phyloP scores from a whole-genome alignment of 2,888 invertebrate species.

The Kryphioiulus occultus region DNA sequence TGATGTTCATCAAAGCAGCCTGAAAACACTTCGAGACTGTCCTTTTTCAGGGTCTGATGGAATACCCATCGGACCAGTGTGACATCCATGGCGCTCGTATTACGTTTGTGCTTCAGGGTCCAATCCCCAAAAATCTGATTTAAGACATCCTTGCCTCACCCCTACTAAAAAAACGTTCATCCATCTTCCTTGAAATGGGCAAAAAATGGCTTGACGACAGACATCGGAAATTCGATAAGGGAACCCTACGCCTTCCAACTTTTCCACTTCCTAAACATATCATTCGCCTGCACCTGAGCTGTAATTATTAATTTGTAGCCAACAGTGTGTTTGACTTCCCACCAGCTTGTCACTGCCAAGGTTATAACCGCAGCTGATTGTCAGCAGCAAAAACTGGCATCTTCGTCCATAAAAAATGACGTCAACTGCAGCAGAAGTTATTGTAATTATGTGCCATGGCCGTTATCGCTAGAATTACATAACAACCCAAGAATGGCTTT shows the following conservation, averaged over 20 bases:
- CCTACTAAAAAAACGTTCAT: too few relatives aligned
- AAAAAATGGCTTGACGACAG: not conserved
- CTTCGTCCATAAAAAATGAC: not conserved
- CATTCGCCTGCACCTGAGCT: not conserved
- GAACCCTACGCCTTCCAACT: not conserved
- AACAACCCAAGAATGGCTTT: not conserved
- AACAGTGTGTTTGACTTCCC: not conserved
- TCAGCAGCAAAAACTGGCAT: not conserved
- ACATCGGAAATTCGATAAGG: too few relatives aligned
- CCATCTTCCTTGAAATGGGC: too few relatives aligned
- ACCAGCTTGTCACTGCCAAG: not conserved
- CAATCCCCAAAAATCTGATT: too few relatives aligned
- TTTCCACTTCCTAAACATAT: not conserved
- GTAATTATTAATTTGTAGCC: not conserved
- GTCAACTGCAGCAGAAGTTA: not conserved
- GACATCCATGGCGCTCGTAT: too few relatives aligned
- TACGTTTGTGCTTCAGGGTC: too few relatives aligned
- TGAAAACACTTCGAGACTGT: not conserved
- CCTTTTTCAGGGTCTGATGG: too few relatives aligned
- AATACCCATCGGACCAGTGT: too few relatives aligned
- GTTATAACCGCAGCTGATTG: not conserved
- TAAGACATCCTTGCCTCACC: too few relatives aligned
- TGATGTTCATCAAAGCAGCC: not conserved
- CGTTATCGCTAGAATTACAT: conserved; percentile 2
- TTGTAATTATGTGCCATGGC: not conserved